A percentile compares a stretch with the other conserved stretches of the same genome.
Evolutionary conservation across 2,113 vertebrate genomes (phyloP).

Genomic region (Cervus canadensis): DNA sequence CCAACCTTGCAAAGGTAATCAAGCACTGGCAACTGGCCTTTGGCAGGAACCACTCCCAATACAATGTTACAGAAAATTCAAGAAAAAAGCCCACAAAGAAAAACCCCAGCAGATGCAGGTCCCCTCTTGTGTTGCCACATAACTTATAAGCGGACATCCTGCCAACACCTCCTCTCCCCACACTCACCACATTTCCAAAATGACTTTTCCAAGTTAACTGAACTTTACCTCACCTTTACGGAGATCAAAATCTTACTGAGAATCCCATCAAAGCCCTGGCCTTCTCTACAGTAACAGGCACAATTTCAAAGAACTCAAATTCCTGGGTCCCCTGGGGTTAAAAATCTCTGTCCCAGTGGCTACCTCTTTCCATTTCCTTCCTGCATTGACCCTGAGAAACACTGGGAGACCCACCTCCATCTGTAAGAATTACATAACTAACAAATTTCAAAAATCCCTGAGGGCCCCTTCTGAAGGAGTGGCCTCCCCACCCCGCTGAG

Average conservation of each 20-base stretch:
- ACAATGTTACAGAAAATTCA: neutral
- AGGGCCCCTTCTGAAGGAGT: neutral
- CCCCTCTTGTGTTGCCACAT: neutral
- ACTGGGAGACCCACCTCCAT: neutral
- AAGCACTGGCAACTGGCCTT: neutral
- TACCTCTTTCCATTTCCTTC: constrained; percentile 10
- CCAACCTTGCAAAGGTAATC: neutral
- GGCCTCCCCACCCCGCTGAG: accelerated
- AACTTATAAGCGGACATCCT: neutral
- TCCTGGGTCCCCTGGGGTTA: neutral
- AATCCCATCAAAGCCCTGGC: neutral
- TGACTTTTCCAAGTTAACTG: neutral
- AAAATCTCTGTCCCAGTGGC: neutral
- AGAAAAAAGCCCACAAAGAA: neutral
- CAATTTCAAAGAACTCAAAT: neutral
- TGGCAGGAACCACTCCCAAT: neutral
- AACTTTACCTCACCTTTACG: neutral
- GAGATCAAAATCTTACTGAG: neutral
- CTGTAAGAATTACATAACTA: neutral
- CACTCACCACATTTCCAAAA: neutral
- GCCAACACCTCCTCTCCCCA: neutral
- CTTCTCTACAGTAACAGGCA: neutral
- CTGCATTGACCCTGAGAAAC: neutral
- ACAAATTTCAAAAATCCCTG: neutral
- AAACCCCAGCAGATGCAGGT: neutral